A percentile compares a stretch with the other conserved stretches of the same genome.
These are phyloP conservation scores for Denticeps clupeoides DNA, from an alignment of 2,797 vertebrate genomes.

Conservation along the genomic window DNA sequence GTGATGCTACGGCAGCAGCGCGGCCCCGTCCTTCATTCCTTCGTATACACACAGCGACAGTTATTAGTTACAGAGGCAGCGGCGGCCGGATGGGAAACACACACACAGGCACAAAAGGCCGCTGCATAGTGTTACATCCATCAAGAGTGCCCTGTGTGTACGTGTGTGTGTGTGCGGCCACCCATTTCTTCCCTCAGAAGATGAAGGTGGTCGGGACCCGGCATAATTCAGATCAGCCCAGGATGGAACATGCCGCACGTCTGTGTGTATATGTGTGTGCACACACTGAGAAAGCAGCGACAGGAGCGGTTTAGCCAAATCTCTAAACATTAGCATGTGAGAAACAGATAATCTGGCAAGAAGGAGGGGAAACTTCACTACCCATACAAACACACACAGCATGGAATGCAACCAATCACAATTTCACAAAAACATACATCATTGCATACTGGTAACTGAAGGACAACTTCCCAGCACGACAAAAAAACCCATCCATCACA, in stretches of 20 bases:
- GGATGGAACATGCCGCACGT: too few relatives aligned
- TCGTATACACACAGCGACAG: too few relatives aligned
- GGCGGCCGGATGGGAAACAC: too few relatives aligned
- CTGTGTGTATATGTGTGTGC: not conserved
- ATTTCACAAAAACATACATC: not conserved
- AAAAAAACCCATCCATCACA: not conserved
- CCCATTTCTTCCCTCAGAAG: too few relatives aligned
- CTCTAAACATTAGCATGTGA: slow-evolving; percentile 13
- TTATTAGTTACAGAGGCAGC: too few relatives aligned
- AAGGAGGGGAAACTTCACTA: slow-evolving; percentile 2
- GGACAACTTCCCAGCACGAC: not conserved
- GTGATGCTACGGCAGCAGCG: too few relatives aligned
- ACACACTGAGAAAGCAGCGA: not conserved
- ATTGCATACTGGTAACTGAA: not conserved
- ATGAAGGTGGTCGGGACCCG: too few relatives aligned
- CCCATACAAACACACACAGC: not conserved
- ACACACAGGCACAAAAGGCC: too few relatives aligned
- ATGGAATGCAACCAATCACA: not conserved
- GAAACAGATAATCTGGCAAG: slow-evolving; percentile 10
- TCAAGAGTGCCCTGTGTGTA: not conserved
- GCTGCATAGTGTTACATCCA: too few relatives aligned
- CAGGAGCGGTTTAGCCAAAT: not conserved
- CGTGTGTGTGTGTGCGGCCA: not conserved
- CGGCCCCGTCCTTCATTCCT: too few relatives aligned
- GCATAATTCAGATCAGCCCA: too few relatives aligned